Base-by-base conservation (phyloP, 2,888 invertebrate genomes). In the Drosophila antonietae region DNA sequence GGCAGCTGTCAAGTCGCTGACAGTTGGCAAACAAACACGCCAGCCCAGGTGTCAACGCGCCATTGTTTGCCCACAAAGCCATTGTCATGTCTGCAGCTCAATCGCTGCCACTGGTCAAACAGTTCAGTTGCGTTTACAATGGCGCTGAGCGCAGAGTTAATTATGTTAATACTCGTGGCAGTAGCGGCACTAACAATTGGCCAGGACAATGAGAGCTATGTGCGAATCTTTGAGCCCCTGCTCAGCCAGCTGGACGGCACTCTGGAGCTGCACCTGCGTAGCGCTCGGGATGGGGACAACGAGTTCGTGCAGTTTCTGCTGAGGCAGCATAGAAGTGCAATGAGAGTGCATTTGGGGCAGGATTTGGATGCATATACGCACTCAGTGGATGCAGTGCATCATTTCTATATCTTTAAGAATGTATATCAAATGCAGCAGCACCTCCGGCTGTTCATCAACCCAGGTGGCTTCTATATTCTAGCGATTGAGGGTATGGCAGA, bases 211-310 rank as follows among this genome's bases (percentile, higher is more conserved):
- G 60, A 49, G 5, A 44, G 9, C 18, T 67, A 57, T 56, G 37
- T 39, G 10, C 59, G 41, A 7, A 33, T 75, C 3, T 52, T 85
- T 37, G 49, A 43, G 2, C 51, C 70, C 1, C 47, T 90, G 39
- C 46, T 91, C 10, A 47, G 46, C 9, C 73, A 78, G 23, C 56
- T 83, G 23, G 57, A 82, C 10, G 68, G 81, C 55, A 81, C 77
- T 15, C 60, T 91, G 33, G 78, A 80, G 35, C 31, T 91, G 23
- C 90, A 84, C 47, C 60, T 91, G 41, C 61, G 60, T 0, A 61
- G 46, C 7, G 6, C 35, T 0, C 33, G 44, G 5, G 84, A 88
- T 55, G 73, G 55, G 28, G 81, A 63, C 7, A 71, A 77, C 15
- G 46, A 20, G 7, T 67, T 89, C 15, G 76, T 90, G 7, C 62